Percentiles rank a stretch among this genome's conserved stretches.
Conservation (phyloP, 1,140 invertebrate species). For the Battus philenor region DNA sequence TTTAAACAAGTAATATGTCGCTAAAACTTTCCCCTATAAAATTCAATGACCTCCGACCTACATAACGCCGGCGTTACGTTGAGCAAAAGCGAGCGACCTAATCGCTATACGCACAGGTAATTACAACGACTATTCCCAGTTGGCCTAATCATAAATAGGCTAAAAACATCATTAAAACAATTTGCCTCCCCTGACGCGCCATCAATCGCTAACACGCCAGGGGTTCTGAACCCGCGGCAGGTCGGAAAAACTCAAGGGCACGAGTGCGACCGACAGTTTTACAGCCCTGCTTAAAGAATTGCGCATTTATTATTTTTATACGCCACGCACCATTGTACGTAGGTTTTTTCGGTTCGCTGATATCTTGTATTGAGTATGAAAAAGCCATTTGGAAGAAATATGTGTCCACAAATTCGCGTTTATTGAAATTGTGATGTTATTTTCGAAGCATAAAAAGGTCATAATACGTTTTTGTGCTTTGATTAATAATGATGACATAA, state of each 20-base stretch:
- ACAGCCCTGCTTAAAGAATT: conserved; percentile 62
- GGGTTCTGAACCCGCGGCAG: conserved; percentile 34
- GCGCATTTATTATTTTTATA: conserved; percentile 70
- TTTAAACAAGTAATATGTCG: background rate
- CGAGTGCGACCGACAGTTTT: conserved; percentile 59
- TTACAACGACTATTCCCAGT: conserved; percentile 14
- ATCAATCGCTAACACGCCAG: conserved; percentile 39
- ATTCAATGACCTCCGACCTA: conserved; percentile 3
- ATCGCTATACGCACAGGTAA: background rate
- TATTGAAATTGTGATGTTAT: background rate
- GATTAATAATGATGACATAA: too few species aligned
- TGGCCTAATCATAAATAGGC: conserved; percentile 21
- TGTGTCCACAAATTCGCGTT: conserved; percentile 1
- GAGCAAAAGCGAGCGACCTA: background rate
- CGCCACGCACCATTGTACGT: conserved; percentile 36
- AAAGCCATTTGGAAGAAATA: conserved; percentile 1
- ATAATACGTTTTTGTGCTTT: too few species aligned
- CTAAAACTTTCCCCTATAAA: background rate
- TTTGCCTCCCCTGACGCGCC: conserved; percentile 27
- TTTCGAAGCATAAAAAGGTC: too few species aligned
- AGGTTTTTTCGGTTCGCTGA: conserved; percentile 41
- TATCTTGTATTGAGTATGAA: conserved; percentile 37
- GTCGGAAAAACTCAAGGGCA: conserved; percentile 47
- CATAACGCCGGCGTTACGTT: background rate
- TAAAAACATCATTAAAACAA: conserved; percentile 34